These are phyloP conservation scores for Dipodomys stephensi DNA, from an alignment of 2,113 vertebrate species.

Conservation along the genomic window DNA sequence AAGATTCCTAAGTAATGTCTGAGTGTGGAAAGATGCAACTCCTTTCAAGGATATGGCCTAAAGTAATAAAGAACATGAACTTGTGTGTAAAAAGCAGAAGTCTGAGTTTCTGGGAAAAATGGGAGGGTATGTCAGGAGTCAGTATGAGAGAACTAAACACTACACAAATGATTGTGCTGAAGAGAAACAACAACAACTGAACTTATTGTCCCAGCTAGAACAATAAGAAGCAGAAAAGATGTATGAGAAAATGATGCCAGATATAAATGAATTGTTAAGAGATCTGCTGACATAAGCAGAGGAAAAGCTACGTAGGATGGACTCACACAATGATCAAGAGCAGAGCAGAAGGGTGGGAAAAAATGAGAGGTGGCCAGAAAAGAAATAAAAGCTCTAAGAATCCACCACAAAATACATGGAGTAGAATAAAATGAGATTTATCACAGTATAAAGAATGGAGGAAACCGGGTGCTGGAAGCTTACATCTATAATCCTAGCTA, in stretches of 20 bases:
- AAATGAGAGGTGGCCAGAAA: neutral
- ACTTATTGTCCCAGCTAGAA: slow-evolving; percentile 48
- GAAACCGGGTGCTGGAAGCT: neutral
- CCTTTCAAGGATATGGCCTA: neutral
- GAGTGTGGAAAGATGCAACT: slow-evolving; percentile 17
- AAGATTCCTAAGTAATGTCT: slow-evolving; percentile 23
- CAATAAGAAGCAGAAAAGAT: neutral
- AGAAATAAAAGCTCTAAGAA: neutral
- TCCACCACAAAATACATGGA: neutral
- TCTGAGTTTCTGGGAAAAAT: neutral
- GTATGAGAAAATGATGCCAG: neutral
- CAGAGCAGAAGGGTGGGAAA: neutral
- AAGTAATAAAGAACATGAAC: neutral
- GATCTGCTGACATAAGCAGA: neutral
- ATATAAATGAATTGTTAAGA: neutral
- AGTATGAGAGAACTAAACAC: neutral
- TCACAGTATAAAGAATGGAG: neutral
- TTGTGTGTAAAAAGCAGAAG: neutral
- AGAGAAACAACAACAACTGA: neutral
- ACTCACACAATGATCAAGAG: neutral
- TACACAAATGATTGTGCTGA: neutral
- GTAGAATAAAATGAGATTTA: neutral
- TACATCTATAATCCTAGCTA: too few relatives aligned
- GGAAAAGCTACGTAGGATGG: neutral
- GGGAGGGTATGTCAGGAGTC: neutral